Percentiles rank a stretch among this genome's conserved stretches.
Conservation (phyloP, 2,113 vertebrate species). For the Ailurus styani region DNA sequence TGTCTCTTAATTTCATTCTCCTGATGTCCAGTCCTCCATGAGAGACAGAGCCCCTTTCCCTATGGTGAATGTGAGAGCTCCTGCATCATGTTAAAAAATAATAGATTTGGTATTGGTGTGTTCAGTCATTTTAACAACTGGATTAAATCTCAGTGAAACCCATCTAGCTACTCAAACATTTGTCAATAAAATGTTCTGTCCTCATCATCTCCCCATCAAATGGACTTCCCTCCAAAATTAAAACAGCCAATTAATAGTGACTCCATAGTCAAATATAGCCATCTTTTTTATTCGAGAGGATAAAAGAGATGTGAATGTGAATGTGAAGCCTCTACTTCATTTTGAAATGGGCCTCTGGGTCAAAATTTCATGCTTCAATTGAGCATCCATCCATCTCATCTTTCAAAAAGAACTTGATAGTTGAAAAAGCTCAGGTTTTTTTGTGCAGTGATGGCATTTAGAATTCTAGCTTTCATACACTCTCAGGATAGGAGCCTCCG, state of each 20-base stretch:
- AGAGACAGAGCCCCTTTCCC: not conserved
- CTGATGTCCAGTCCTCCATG: not conserved
- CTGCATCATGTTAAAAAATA: not conserved
- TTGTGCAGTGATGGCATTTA: constrained; percentile 13
- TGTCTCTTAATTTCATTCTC: not conserved
- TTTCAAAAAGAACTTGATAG: constrained; percentile 36
- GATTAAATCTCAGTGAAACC: not conserved
- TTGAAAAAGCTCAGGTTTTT: constrained; percentile 31
- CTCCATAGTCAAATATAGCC: not conserved
- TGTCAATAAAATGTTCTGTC: not conserved
- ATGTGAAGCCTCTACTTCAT: constrained; percentile 3
- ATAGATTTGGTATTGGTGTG: not conserved
- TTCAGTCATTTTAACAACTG: constrained; percentile 37
- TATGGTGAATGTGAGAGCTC: not conserved
- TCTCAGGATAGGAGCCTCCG: constrained; percentile 31
- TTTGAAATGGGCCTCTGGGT: constrained; percentile 23
- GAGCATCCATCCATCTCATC: not conserved
- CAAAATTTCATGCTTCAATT: constrained; percentile 36
- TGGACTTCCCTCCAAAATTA: not conserved
- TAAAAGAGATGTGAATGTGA: constrained; percentile 6
- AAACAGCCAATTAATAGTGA: not conserved
- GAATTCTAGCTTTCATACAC: constrained; percentile 36
- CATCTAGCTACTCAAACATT: not conserved
- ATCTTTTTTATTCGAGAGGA: not conserved
- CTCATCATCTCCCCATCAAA: not conserved